These are phyloP conservation scores for Xiphydria camelus DNA, from an alignment of 2,888 invertebrate species.

Conservation along the genomic window DNA sequence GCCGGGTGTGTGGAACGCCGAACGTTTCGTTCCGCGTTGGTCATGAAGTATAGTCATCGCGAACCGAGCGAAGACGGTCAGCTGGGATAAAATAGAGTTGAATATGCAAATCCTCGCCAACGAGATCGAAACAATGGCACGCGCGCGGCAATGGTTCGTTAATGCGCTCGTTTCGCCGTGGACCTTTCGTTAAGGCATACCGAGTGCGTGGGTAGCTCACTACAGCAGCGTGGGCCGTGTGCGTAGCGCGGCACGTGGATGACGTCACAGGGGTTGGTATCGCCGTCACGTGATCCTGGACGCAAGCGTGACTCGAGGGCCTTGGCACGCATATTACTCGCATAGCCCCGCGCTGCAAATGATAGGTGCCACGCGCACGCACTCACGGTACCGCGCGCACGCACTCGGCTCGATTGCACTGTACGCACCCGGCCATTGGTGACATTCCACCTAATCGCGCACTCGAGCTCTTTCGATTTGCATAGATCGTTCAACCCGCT, in stretches of 20 bases:
- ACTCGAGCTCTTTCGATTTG: slow-evolving; percentile 5
- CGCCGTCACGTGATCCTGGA: slow-evolving; percentile 22
- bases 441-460: slow-evolving; percentile 16
- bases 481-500: slow-evolving; percentile 13
- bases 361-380: slow-evolving; percentile 4
- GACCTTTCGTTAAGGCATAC: too few relatives aligned
- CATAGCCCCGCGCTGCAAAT: slow-evolving; percentile 7
- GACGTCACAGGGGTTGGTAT: slow-evolving; percentile 25
- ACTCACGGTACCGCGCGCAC: neutral
- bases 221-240: slow-evolving; percentile 12
- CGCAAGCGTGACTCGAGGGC: slow-evolving; percentile 19
- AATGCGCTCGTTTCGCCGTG: too few relatives aligned
- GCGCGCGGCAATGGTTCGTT: too few relatives aligned
- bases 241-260: slow-evolving; percentile 18
- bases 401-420: too few relatives aligned
- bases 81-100: too few relatives aligned
- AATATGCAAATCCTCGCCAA: too few relatives aligned
- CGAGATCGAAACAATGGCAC: too few relatives aligned
- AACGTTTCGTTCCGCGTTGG: too few relatives aligned
- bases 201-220: neutral
- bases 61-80: too few relatives aligned
- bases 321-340: slow-evolving; percentile 26
- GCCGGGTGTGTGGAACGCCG: too few relatives aligned
- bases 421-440: too few relatives aligned
- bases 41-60: too few relatives aligned